Evolutionary conservation across 2,888 invertebrate species (phyloP).

Genomic region (Deroplatys truncata): DNA sequence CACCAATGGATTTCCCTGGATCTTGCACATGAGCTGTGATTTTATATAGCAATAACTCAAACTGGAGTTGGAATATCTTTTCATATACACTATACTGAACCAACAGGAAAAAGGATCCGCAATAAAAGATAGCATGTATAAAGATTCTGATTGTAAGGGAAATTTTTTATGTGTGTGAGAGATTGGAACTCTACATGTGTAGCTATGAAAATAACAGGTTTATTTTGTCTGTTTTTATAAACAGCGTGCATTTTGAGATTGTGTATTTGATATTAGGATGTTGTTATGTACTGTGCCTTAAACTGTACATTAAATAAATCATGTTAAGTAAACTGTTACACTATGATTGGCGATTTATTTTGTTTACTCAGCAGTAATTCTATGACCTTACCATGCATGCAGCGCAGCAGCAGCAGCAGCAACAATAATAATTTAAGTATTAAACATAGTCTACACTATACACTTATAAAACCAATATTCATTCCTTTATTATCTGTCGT

Average conservation of each 20-base stretch:
- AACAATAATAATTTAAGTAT: too few species aligned
- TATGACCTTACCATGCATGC: too few species aligned
- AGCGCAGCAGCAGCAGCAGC: too few species aligned
- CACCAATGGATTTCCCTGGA: background rate
- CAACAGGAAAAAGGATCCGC: background rate
- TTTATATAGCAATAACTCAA: background rate
- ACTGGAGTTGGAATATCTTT: conserved; percentile 3
- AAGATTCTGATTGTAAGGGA: background rate
- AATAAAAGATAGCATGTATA: background rate
- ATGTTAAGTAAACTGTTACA: background rate
- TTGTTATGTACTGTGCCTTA: conserved; percentile 2
- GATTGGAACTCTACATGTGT: background rate
- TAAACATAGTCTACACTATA: too few species aligned
- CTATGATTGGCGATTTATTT: background rate
- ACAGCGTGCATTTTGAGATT: background rate
- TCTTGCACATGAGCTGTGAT: background rate
- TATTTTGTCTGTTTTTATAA: conserved; percentile 1
- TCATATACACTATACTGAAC: background rate
- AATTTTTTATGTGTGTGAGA: background rate
- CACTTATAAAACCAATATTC: too few species aligned
- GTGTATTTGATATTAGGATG: conserved; percentile 4
- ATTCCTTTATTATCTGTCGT: too few species aligned
- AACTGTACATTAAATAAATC: background rate
- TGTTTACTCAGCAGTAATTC: too few species aligned
- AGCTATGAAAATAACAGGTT: background rate